Conservation (phyloP, 2,797 vertebrate genomes). For the Gadopsis bispinosus region DNA sequence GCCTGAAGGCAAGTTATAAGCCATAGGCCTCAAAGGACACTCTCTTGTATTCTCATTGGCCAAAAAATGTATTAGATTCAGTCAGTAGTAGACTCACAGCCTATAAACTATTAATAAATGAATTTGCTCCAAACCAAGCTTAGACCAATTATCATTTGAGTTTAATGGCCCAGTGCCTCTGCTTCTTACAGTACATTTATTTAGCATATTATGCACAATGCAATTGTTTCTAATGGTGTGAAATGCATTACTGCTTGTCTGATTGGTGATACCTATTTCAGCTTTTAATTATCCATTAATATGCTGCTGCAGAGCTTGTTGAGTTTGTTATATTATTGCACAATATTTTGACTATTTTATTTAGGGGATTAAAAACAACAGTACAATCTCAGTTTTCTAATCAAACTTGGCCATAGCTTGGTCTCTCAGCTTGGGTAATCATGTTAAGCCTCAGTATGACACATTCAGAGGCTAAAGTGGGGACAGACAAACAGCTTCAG, state of each 20-base stretch:
- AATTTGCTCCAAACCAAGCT: slow-evolving; percentile 40
- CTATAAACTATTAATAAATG: slow-evolving; percentile 46
- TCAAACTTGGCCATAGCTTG: not conserved
- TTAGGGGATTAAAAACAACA: not conserved
- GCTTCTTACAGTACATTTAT: slow-evolving; percentile 6
- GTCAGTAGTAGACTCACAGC: slow-evolving; percentile 5
- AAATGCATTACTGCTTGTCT: slow-evolving; percentile 23
- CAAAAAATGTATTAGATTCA: slow-evolving; percentile 35
- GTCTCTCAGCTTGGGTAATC: not conserved
- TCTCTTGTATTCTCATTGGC: slow-evolving; percentile 35
- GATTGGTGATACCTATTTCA: slow-evolving; percentile 7
- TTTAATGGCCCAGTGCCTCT: slow-evolving; percentile 12
- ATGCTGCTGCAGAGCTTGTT: not conserved
- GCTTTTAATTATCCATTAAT: slow-evolving; percentile 4
- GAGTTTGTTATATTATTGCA: not conserved
- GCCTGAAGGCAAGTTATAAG: slow-evolving; percentile 66
- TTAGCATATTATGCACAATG: slow-evolving; percentile 25
- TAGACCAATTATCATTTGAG: slow-evolving; percentile 34
- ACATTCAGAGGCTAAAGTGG: not conserved
- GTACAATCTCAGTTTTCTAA: not conserved
- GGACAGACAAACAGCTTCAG: slow-evolving; percentile 1
- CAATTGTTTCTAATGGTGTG: slow-evolving; percentile 9
- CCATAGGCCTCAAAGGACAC: slow-evolving; percentile 47
- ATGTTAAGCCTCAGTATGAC: slow-evolving; percentile 2
- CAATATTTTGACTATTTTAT: not conserved